These are phyloP conservation scores for Beroe forskalii DNA, from an alignment of 37 sponge, comb jelly and placozoan species.

Conservation along the genomic window DNA sequence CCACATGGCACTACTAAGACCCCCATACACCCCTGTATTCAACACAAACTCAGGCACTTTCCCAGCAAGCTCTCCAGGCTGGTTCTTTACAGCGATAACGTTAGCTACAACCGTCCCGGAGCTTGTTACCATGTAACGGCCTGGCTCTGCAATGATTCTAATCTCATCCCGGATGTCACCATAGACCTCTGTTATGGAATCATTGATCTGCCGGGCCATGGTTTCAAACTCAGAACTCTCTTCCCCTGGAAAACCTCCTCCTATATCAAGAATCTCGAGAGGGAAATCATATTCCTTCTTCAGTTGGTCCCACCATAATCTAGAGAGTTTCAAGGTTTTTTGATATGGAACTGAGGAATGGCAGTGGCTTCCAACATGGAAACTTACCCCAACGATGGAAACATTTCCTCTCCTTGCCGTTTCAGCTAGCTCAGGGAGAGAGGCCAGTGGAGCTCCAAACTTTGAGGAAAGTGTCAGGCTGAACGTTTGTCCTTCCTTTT, in stretches of 20 bases:
- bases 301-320: constrained; percentile 26
- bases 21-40: constrained; percentile 55
- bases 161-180: neutral
- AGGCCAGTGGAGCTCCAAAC: constrained; percentile 30
- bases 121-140: constrained; percentile 49
- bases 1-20: constrained; percentile 3
- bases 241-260: constrained; percentile 51
- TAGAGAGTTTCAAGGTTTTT: neutral
- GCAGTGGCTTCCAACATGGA: constrained; percentile 62
- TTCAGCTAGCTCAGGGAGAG: neutral
- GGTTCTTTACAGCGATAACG: neutral
- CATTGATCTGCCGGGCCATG: neutral
- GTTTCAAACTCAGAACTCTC: neutral
- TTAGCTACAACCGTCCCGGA: neutral
- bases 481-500: neutral
- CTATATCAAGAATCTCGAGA: constrained; percentile 1
- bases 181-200: neutral
- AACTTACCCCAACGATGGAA: constrained; percentile 35
- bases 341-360: constrained; percentile 26
- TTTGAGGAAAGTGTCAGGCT: constrained; percentile 56
- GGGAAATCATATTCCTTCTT: neutral
- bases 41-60: neutral
- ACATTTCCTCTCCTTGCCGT: neutral
- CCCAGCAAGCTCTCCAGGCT: neutral
- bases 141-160: constrained; percentile 31